Evolutionary conservation across 1,140 invertebrate genomes (phyloP).

Genomic region (Hyles vespertilio): DNA sequence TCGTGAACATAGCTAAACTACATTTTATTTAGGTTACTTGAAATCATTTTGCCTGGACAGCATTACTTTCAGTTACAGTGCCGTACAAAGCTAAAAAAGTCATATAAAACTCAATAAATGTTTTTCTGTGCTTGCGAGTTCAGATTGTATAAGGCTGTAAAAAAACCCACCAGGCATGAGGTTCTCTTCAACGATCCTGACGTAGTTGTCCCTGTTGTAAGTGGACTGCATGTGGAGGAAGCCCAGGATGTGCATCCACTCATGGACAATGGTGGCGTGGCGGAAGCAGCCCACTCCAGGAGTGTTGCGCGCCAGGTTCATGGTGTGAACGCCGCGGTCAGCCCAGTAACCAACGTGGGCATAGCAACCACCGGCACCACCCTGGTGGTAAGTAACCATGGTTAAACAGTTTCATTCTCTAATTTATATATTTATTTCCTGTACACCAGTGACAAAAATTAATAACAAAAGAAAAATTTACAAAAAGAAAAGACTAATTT

Average conservation of each 20-base stretch:
- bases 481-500: too few species aligned
- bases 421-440: too few species aligned
- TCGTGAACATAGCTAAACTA: too few species aligned
- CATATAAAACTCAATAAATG: too few species aligned
- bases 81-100: too few species aligned
- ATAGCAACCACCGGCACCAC: conserved; percentile 65
- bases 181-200: conserved; percentile 81
- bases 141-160: too few species aligned
- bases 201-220: conserved; percentile 81
- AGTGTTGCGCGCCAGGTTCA: conserved; percentile 69
- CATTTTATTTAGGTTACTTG: too few species aligned
- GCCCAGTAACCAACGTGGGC: conserved; percentile 70
- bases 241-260: conserved; percentile 83
- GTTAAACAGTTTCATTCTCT: too few species aligned
- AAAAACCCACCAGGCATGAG: conserved; percentile 66
- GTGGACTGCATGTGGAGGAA: conserved; percentile 86
- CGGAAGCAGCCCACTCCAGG: conserved; percentile 72
- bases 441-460: neutral
- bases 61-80: too few species aligned
- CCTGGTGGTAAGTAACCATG: conserved; percentile 33
- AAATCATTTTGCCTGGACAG: too few species aligned
- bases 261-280: conserved; percentile 78
- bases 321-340: conserved; percentile 46
- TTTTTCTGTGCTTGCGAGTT: too few species aligned
- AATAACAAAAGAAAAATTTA: neutral